phyloP scores from a whole-genome alignment of 2,888 invertebrate species.

The Cantharis nigra region DNA sequence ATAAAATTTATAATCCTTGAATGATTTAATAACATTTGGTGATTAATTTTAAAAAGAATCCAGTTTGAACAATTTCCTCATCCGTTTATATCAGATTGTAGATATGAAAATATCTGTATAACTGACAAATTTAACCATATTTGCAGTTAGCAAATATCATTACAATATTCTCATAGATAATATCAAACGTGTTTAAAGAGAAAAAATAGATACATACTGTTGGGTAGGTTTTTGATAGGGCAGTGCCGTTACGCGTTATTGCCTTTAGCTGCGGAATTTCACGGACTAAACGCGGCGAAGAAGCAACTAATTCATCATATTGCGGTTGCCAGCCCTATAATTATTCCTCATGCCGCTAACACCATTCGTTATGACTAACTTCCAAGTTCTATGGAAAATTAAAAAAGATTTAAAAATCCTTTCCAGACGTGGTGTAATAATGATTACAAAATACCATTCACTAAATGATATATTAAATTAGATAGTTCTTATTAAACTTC shows the following conservation, averaged over 20 bases:
- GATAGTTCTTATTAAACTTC: background rate
- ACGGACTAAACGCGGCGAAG: conserved; percentile 37
- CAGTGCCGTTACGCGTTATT: conserved; percentile 35
- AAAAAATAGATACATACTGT: background rate
- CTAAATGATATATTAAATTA: background rate
- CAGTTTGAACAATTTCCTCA: background rate
- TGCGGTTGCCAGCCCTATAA: conserved; percentile 53
- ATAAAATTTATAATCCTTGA: background rate
- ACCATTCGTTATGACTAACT: conserved; percentile 33
- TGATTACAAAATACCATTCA: conserved; percentile 12
- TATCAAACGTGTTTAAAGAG: background rate
- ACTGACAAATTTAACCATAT: background rate
- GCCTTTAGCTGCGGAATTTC: conserved; percentile 33
- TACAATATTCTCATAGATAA: background rate
- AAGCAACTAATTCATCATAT: conserved; percentile 55
- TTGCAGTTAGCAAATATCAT: background rate
- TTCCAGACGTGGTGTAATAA: conserved; percentile 13
- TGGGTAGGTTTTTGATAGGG: conserved; percentile 13
- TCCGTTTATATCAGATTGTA: background rate
- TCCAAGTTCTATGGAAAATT: conserved; percentile 17
- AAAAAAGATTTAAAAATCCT: conserved; percentile 28
- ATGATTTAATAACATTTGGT: background rate
- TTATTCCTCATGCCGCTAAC: conserved; percentile 52
- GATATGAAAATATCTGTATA: background rate
- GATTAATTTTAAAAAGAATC: background rate